Evolutionary conservation across 2,797 vertebrate genomes (phyloP), one percentile per base, ranked within the genome.

Genomic region (Helarctos malayanus): DNA sequence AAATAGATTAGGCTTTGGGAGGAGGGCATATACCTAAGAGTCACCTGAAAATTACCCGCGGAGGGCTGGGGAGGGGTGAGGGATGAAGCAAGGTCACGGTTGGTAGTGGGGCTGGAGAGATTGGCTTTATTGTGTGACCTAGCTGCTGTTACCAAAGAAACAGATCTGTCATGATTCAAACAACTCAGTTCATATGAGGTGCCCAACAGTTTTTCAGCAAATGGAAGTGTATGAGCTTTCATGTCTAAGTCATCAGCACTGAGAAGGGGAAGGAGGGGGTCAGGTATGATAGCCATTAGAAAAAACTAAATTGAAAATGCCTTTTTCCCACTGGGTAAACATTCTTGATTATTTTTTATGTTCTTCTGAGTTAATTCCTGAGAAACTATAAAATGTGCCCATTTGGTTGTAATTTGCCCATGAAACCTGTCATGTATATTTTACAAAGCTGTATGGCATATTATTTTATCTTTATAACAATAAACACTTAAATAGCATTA

Each of bases 331-430:
- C 35, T 73, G 32, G 11, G 49, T 93, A 87, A 91, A 89, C 56
- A 65, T 63, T 75, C 49, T 81, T 95, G 23, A 79, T 89, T 89
- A 71, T 56, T 47, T 79, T 97, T 89, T 95, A 49, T 95, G 21
- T 83, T 73, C 63, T 86, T 89, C 61, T 41, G 32, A 87, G 85
- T 94, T 97, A 97, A 94, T 96, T 81, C 41, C 27, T 89, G 32
- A 79, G 87, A 97, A 81, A 84, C 54, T 63, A 63, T 96, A 76
- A 89, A 95, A 93, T 92, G 85, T 94, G 59, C 54, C 52, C 80
- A 79, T 85, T 79, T 96, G 59, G 68, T 97, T 97, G 59, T 95
- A 94, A 92, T 97, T 96, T 93, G 23, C 68, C 56, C 79, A 96
- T 78, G 80, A 94, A 98, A 91, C 63, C 14, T 41, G 68, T 87